Conservation (phyloP, 2,113 vertebrate species). For the Xyliphius kryptos region DNA sequence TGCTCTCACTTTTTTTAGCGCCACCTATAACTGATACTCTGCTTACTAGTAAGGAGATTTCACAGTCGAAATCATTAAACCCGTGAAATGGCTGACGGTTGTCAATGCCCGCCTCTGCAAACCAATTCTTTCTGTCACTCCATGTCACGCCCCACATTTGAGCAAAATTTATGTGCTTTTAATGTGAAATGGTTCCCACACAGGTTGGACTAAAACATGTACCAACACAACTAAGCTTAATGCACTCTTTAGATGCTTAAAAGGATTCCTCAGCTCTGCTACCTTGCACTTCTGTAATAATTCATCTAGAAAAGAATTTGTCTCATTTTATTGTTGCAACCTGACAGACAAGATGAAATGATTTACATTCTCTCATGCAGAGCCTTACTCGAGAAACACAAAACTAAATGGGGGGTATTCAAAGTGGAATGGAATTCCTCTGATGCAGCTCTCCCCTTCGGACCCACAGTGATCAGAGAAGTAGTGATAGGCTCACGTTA, state of each 20-base stretch:
- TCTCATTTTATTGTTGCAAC: slow-evolving; percentile 20
- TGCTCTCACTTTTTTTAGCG: slow-evolving; percentile 25
- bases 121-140: slow-evolving; percentile 17
- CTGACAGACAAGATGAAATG: slow-evolving; percentile 18
- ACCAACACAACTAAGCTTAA: slow-evolving; percentile 20
- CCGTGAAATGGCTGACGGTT: slow-evolving; percentile 26
- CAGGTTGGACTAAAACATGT: slow-evolving; percentile 26
- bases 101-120: slow-evolving; percentile 4
- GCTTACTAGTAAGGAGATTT: slow-evolving; percentile 15
- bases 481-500: slow-evolving; percentile 7
- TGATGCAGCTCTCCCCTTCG: slow-evolving; percentile 19
- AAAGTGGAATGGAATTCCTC: slow-evolving; percentile 35
- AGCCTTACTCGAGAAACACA: slow-evolving; percentile 1
- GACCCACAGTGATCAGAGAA: slow-evolving; percentile 8
- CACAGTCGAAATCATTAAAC: slow-evolving; percentile 33
- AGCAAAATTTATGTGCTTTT: slow-evolving; percentile 19
- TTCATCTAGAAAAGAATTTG: slow-evolving; percentile 22
- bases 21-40: slow-evolving; percentile 9
- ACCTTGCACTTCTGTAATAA: slow-evolving; percentile 16
- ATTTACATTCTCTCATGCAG: slow-evolving; percentile 26
- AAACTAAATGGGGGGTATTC: slow-evolving; percentile 23
- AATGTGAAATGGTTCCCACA: slow-evolving; percentile 6
- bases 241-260: too few species aligned
- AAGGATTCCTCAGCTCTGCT: too few species aligned
- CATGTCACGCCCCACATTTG: slow-evolving; percentile 12